Conservation (phyloP, 2,797 vertebrate genomes). For the Argentina silus region DNA sequence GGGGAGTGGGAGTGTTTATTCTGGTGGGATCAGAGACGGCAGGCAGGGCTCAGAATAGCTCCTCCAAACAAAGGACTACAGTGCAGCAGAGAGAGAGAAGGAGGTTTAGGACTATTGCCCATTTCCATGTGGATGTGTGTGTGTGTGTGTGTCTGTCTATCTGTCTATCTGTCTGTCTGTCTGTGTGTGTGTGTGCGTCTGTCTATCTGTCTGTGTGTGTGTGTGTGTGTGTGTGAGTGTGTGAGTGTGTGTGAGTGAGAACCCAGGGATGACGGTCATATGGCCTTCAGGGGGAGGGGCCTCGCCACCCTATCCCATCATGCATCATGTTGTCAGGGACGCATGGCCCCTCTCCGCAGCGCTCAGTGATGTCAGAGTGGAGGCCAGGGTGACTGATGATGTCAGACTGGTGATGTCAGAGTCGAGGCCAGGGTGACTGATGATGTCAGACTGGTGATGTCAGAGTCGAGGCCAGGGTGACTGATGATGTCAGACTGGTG, state of each 20-base stretch:
- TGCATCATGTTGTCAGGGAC: constrained; percentile 22
- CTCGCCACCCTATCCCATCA: no score
- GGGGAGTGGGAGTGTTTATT: not conserved
- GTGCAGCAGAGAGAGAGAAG: not conserved
- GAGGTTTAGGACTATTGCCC: not conserved
- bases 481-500: no score
- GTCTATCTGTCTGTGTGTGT: no score
- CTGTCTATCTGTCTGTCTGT: no score
- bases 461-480: no score
- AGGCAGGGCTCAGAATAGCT: not conserved
- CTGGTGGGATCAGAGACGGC: not conserved
- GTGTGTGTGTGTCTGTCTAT: no score
- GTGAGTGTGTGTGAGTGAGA: no score
- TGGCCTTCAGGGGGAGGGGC: not conserved
- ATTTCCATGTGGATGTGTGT: not conserved
- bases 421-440: constrained; percentile 14
- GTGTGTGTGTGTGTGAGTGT: no score
- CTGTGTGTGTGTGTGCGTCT: no score
- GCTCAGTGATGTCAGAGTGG: not conserved
- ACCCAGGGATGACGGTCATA: no score
- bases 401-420: no score
- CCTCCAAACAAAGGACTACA: not conserved
- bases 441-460: no score
- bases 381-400: constrained; percentile 29
- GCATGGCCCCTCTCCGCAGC: constrained; percentile 17